Percentiles rank a stretch among this genome's conserved stretches.
phyloP scores from a whole-genome alignment of 2,888 invertebrate species.

The Drosophila siamana region DNA sequence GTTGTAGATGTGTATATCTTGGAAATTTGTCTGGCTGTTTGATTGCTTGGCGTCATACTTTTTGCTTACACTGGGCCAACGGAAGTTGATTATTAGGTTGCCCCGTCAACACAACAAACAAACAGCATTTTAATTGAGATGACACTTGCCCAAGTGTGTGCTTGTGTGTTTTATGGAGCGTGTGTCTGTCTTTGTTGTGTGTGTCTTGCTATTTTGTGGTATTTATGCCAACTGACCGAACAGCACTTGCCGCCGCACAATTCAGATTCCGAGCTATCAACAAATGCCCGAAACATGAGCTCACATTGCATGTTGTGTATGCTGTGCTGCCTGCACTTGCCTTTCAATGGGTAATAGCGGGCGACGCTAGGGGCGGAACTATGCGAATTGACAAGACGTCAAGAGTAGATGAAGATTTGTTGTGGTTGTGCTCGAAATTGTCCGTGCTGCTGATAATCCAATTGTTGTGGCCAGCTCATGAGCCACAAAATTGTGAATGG shows the following conservation, averaged over 20 bases:
- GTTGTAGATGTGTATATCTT: conserved; percentile 33
- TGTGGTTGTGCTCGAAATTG: conserved; percentile 26
- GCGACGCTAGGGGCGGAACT: conserved; percentile 22
- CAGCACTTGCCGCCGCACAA: conserved; percentile 37
- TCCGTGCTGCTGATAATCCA: conserved; percentile 16
- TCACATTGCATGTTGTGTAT: conserved; percentile 44
- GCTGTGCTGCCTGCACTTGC: conserved; percentile 15
- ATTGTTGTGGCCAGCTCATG: conserved; percentile 43
- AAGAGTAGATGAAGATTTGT: conserved; percentile 37
- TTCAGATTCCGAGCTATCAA: conserved; percentile 14
- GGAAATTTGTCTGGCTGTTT: conserved; percentile 29
- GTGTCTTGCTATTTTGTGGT: conserved; percentile 26
- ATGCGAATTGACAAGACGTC: conserved; percentile 34
- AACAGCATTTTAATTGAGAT: conserved; percentile 73
- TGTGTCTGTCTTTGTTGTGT: conserved; percentile 20
- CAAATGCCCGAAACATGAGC: conserved; percentile 58
- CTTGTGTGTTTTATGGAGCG: conserved; percentile 11
- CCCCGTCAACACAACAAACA: conserved; percentile 48
- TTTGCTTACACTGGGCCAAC: conserved; percentile 54
- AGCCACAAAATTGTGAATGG: conserved; percentile 16
- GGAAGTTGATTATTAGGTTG: conserved; percentile 70
- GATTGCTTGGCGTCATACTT: conserved; percentile 74
- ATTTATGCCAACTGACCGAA: conserved; percentile 50
- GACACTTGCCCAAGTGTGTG: conserved; percentile 26
- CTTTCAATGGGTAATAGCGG: conserved; percentile 2